Evolutionary conservation across 2,113 vertebrate species (phyloP).

Genomic region (Cyphotilapia sp.): DNA sequence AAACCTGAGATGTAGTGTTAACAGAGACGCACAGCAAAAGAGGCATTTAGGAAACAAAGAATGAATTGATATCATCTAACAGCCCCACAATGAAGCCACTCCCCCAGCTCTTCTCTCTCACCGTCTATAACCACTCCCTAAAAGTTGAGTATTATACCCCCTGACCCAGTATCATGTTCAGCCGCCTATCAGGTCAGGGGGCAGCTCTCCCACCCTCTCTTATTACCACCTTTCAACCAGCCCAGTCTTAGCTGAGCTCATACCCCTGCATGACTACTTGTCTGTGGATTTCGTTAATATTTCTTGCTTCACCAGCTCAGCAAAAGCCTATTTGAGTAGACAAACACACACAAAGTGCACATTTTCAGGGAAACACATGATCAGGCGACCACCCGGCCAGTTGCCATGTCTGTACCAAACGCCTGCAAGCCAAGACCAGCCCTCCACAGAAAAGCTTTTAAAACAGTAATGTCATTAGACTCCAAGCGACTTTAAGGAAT

Average conservation of each 20-base stretch:
- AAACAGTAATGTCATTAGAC: slow-evolving; percentile 45
- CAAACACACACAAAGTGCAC: neutral
- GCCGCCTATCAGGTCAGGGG: slow-evolving; percentile 20
- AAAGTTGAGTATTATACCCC: slow-evolving; percentile 36
- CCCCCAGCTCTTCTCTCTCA: neutral
- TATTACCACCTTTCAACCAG: slow-evolving; percentile 13
- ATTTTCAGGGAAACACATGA: neutral
- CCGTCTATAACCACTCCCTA: slow-evolving; percentile 23
- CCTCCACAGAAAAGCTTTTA: slow-evolving; percentile 25
- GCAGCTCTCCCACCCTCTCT: slow-evolving; percentile 10
- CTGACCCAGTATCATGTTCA: slow-evolving; percentile 55
- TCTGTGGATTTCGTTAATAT: slow-evolving; percentile 14
- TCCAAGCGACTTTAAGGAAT: slow-evolving; percentile 45
- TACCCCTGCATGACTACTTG: neutral
- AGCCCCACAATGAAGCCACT: neutral
- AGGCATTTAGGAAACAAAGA: slow-evolving; percentile 47
- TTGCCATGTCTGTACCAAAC: neutral
- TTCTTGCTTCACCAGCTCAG: slow-evolving; percentile 29
- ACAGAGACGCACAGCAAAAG: neutral
- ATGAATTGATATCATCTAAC: slow-evolving; percentile 39
- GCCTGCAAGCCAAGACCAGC: slow-evolving; percentile 22
- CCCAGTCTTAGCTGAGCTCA: slow-evolving; percentile 10
- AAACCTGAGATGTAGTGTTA: neutral
- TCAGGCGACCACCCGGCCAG: neutral
- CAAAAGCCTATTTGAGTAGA: slow-evolving; percentile 30